Evolutionary conservation across 2,888 invertebrate genomes (phyloP).

Genomic region (Scaptomyza caliginosa): DNA sequence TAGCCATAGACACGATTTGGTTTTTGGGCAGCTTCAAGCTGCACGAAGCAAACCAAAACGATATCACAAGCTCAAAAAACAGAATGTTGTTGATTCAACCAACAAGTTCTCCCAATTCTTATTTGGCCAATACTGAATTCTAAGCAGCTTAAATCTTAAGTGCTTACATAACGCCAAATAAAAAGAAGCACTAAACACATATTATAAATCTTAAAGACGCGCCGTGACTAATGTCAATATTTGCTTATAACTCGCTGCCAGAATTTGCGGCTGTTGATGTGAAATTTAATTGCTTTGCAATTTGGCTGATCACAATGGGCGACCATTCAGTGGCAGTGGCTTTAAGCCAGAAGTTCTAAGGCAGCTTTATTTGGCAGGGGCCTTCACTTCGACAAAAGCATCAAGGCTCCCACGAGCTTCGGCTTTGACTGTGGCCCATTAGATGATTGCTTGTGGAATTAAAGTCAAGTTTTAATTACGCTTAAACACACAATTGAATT

Average conservation of each 20-base stretch:
- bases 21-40: constrained; percentile 61
- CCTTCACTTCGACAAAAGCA: constrained; percentile 52
- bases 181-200: background rate
- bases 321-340: constrained; percentile 36
- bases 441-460: constrained; percentile 27
- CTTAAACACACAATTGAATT: constrained; percentile 30
- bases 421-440: constrained; percentile 28
- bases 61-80: constrained; percentile 16
- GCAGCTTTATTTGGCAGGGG: constrained; percentile 26
- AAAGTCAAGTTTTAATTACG: constrained; percentile 45
- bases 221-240: constrained; percentile 77
- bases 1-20: constrained; percentile 79
- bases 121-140: constrained; percentile 43
- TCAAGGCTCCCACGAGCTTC: constrained; percentile 59
- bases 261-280: constrained; percentile 48
- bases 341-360: constrained; percentile 53
- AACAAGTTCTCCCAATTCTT: constrained; percentile 27
- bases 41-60: constrained; percentile 62
- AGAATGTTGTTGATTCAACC: constrained; percentile 18
- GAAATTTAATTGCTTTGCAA: constrained; percentile 72
- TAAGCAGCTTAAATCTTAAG: constrained; percentile 50
- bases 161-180: constrained; percentile 64
- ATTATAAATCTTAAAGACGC: constrained; percentile 9
- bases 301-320: constrained; percentile 44
- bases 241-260: constrained; percentile 48